Evolutionary conservation across 1,140 invertebrate species (phyloP).

Genomic region (Lepidurus arcticus): DNA sequence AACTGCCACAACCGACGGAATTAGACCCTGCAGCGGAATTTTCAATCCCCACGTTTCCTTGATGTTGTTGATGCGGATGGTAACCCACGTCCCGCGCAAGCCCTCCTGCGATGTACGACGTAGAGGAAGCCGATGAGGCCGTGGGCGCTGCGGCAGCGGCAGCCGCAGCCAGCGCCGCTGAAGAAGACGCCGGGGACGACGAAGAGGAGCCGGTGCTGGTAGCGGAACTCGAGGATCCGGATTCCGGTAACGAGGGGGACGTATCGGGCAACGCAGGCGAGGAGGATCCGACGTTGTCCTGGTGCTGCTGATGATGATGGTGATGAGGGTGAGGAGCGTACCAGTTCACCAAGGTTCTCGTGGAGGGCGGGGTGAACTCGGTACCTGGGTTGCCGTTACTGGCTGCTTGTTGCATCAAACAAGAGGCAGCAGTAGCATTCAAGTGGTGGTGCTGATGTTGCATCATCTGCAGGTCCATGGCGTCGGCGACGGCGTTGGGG

Average conservation of each 20-base stretch:
- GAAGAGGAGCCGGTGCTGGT: not conserved
- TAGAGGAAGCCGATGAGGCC: not conserved
- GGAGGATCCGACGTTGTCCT: constrained; percentile 1
- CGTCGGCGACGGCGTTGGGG: not conserved
- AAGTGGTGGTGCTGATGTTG: not conserved
- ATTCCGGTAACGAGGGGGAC: constrained; percentile 30
- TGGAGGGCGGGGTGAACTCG: constrained; percentile 12
- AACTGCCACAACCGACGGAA: not conserved
- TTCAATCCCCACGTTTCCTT: not conserved
- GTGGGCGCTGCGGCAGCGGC: constrained; percentile 1
- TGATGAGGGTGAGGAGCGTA: constrained; percentile 22
- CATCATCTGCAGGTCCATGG: constrained; percentile 25
- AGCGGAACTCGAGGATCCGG: constrained; percentile 22
- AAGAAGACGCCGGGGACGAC: constrained; percentile 23
- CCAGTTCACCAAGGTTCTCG: not conserved
- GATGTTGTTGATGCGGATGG: not conserved
- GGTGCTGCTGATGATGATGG: constrained; percentile 9
- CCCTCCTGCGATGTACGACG: not conserved
- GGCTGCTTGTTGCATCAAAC: constrained; percentile 7
- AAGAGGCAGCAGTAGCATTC: not conserved
- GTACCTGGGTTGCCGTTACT: constrained; percentile 23
- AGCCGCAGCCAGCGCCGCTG: not conserved
- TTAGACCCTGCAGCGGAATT: not conserved
- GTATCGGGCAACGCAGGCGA: constrained; percentile 30
- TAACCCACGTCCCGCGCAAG: not conserved